These are phyloP conservation scores for Dynastes hyllus DNA, from an alignment of 2,888 invertebrate genomes.

Conservation along the genomic window DNA sequence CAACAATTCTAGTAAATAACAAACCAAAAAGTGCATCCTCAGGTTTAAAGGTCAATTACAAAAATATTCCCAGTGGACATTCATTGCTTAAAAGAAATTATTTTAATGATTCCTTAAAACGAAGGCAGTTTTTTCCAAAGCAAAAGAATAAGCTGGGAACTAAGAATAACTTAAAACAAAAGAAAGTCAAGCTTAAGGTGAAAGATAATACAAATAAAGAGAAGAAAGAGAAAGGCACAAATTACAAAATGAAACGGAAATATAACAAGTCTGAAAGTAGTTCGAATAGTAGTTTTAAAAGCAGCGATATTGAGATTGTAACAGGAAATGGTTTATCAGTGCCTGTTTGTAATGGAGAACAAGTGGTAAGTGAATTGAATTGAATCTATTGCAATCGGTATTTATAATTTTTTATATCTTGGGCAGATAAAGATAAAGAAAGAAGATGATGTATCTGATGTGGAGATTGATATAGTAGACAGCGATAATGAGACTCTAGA, in stretches of 20 bases:
- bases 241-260: slow-evolving; percentile 39
- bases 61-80: slow-evolving; percentile 59
- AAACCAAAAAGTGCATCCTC: slow-evolving; percentile 58
- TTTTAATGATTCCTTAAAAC: slow-evolving; percentile 51
- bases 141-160: slow-evolving; percentile 35
- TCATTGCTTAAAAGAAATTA: slow-evolving; percentile 60
- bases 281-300: slow-evolving; percentile 43
- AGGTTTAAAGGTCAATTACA: slow-evolving; percentile 53
- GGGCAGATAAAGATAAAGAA: slow-evolving; percentile 67
- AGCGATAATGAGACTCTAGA: slow-evolving; percentile 66
- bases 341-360: slow-evolving; percentile 76
- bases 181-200: slow-evolving; percentile 61
- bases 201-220: slow-evolving; percentile 57
- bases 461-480: slow-evolving; percentile 77
- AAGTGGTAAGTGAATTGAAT: slow-evolving; percentile 71
- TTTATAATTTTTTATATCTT: neutral
- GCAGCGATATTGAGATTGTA: slow-evolving; percentile 64
- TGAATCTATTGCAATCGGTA: neutral
- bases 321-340: slow-evolving; percentile 74
- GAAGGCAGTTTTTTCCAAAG: slow-evolving; percentile 35
- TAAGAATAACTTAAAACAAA: slow-evolving; percentile 45
- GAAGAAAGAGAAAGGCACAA: slow-evolving; percentile 34
- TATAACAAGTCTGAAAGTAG: slow-evolving; percentile 48
- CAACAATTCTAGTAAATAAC: slow-evolving; percentile 69
- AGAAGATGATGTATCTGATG: slow-evolving; percentile 69